Conservation (phyloP, 2,113 vertebrate species). For the Eretmochelys imbricata region DNA sequence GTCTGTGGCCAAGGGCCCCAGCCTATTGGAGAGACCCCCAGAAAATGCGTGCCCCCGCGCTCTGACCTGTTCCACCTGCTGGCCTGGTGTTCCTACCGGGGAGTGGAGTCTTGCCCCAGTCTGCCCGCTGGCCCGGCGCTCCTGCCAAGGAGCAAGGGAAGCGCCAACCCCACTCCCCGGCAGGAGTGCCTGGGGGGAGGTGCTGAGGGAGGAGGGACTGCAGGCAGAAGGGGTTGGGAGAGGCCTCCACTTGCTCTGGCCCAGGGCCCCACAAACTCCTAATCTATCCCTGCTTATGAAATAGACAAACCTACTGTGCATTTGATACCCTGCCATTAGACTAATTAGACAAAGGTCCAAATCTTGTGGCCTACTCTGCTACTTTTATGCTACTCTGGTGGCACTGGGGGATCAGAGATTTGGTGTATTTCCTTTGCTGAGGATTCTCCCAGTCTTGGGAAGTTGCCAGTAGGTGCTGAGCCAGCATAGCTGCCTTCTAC, state of each 20-base stretch:
- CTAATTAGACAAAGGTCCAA: background rate
- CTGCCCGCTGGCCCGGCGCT: background rate
- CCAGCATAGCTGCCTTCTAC: background rate
- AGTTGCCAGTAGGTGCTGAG: too few species aligned
- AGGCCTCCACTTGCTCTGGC: too few species aligned
- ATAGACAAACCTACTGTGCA: background rate
- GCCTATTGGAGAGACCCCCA: too few species aligned
- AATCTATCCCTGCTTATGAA: background rate
- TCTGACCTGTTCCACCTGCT: background rate
- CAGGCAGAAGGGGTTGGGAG: too few species aligned
- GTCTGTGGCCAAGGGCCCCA: background rate
- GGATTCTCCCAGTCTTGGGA: background rate
- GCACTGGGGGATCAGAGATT: background rate
- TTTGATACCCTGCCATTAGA: background rate
- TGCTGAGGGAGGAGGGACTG: too few species aligned
- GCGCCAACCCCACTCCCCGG: too few species aligned
- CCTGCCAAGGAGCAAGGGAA: background rate
- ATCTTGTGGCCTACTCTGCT: background rate
- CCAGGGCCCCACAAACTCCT: too few species aligned
- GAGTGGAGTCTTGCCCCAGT: background rate
- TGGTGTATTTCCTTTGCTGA: background rate
- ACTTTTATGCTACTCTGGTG: too few species aligned
- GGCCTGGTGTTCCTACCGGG: background rate
- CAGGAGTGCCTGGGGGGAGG: too few species aligned
- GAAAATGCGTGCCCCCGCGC: too few species aligned